Base-by-base conservation (phyloP, 2,797 vertebrate genomes). In the Acrossocheilus fasciatus region DNA sequence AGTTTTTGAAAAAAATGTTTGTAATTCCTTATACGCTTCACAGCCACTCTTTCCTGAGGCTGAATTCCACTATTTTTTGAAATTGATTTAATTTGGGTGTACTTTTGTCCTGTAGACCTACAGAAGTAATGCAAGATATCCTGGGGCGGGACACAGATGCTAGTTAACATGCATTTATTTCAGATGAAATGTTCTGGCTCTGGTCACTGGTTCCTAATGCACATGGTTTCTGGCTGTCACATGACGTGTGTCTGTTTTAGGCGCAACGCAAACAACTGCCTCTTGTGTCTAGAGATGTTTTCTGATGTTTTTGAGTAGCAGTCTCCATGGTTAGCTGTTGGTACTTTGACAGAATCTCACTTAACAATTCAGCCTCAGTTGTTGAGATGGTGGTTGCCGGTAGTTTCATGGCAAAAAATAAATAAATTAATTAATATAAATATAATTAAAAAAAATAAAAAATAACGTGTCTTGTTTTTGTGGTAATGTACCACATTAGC, bases 371-470 rank as follows among this genome's bases (percentile, higher is more conserved):
- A 83, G 75, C 74, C 74, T 81, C 62, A 5, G 82, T 69, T 43
- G 74, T 70, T 68, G 36, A 57, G 18, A 4, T 66, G 79, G 68
- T 86, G 82, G 78, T 86, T 84, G 59, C 77, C 83, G 36, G 79
- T 86, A 77, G 50, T 72, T 72, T 12, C 4, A 26, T 26, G 4
- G n/a, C 59, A 45, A 45, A 45, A 10, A 10, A 45, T 45, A 10
- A 45, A 45, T 45, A 0, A 10, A 11, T 11, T 10, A 45, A 45
- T 43, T 43, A 0, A 9, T 43, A 43, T 43, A 43, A 43, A 43
- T 43, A 10, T 45, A 45, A 45, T 11, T 2, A 45, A 45, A 45
- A 2, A 45, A 43, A 10, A 43, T 10, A 10, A 57, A 4, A n/a
- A 62, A 36, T 36, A 36, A 36, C 3, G 34, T 4, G 15, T 50